Evolutionary conservation across 2,888 invertebrate genomes (phyloP).

Genomic region (Xanthia togata): DNA sequence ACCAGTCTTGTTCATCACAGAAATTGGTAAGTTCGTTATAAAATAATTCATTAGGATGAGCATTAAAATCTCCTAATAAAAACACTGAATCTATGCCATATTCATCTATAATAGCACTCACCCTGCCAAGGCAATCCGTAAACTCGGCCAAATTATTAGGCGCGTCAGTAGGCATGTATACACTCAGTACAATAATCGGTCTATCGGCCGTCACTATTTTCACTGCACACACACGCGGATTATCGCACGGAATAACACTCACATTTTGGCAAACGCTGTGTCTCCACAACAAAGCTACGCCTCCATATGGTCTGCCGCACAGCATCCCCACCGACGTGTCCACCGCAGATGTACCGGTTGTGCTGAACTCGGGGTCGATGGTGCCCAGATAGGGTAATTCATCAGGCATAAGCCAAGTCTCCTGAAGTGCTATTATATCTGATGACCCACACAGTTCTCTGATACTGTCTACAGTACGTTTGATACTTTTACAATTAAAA

Average conservation of each 20-base stretch:
- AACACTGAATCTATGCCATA: too few species aligned
- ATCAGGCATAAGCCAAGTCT: background rate
- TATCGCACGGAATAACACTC: background rate
- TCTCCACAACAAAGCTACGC: too few species aligned
- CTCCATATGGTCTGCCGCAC: too few species aligned
- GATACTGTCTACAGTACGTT: background rate
- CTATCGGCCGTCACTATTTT: background rate
- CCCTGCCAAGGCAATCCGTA: too few species aligned
- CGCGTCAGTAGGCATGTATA: too few species aligned
- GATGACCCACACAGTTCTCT: background rate
- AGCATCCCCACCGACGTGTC: background rate
- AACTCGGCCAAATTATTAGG: too few species aligned
- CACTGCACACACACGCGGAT: background rate
- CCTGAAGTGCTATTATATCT: background rate
- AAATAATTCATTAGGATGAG: too few species aligned
- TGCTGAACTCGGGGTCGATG: background rate
- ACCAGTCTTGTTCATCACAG: too few species aligned
- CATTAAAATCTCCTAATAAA: too few species aligned
- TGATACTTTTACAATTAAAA: background rate
- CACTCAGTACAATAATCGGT: too few species aligned
- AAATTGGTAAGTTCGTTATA: too few species aligned
- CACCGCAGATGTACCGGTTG: background rate
- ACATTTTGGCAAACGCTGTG: background rate
- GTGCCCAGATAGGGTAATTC: background rate
- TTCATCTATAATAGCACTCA: too few species aligned